Base-by-base conservation (phyloP, 2,797 vertebrate species). In the Pseudochirops corinnae region DNA sequence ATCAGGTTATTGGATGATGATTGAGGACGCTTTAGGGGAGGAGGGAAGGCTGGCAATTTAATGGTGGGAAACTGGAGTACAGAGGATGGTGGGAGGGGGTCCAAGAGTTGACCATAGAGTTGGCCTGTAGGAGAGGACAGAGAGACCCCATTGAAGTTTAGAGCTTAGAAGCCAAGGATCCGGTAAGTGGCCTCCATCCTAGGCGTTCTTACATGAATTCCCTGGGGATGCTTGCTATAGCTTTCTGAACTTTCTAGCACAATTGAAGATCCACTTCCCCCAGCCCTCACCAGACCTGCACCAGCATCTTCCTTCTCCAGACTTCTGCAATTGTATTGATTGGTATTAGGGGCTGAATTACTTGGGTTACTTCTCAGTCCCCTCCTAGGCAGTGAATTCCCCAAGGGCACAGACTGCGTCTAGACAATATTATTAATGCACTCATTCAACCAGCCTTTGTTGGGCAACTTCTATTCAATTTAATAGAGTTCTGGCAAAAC, bases 1-100 rank as follows among this genome's bases (percentile, higher is more conserved):
- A 97, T 96, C 82, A 94, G 94, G 56, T 96, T 96, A 95, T 96
- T 97, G 96, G 95, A 93, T 95, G 96, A 95, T 52, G 56, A 93
- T 91, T 16, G 60, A 87, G 53, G 56, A 93, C 82, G 67, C 90
- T 60, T 67, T 0, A 62, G 57, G 58, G 90, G 58, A 93, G 91
- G 28, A 96, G 92, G 57, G 95, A 94, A 58, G 90, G 7, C 39
- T 87, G 39, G 74, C 24, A 46, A 39, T 87, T 87, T 28, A 87
- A 87, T 87, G 74, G 50, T 46, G 39, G n/a, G n/a, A 74, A 74
- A n/a, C 1, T 74, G n/a, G 74, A 46, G 26, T 46, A 39, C 39
- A 50, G 93, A 94, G n/a, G 90, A 33, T 0, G 7, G 50, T 62
- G 67, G 39, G 93, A 87, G 57, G 46, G 0, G 95, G 90, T 91